phyloP scores from a whole-genome alignment of 2,888 invertebrate genomes.

The Phyllotreta striolata region DNA sequence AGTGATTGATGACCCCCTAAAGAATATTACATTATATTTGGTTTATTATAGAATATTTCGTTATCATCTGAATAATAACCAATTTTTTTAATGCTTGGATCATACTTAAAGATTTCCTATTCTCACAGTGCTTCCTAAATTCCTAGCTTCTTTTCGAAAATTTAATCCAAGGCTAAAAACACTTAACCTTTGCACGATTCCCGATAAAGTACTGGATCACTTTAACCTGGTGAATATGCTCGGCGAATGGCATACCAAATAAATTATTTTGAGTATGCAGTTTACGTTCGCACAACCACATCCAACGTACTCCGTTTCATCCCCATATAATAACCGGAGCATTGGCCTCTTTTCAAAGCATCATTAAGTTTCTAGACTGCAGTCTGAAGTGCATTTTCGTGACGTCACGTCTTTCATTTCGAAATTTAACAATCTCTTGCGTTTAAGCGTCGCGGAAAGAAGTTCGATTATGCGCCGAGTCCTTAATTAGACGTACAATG shows the following conservation, averaged over 20 bases:
- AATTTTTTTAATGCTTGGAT: too few species aligned
- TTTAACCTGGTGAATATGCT: too few species aligned
- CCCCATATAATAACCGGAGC: slow-evolving; percentile 17
- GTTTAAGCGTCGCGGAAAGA: slow-evolving; percentile 10
- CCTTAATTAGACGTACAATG: slow-evolving; percentile 18
- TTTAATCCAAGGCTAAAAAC: too few species aligned
- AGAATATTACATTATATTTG: slow-evolving; percentile 16
- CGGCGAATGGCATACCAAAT: too few species aligned
- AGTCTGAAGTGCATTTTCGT: slow-evolving; percentile 21
- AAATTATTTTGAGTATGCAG: too few species aligned
- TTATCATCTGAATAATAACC: slow-evolving; percentile 6
- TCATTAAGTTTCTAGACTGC: slow-evolving; percentile 18
- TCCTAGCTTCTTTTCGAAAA: too few species aligned
- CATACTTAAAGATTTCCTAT: too few species aligned
- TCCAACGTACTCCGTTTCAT: slow-evolving; percentile 6
- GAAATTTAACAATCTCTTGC: slow-evolving; percentile 12
- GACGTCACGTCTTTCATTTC: slow-evolving; percentile 23
- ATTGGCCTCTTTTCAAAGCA: slow-evolving; percentile 24
- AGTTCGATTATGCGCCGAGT: slow-evolving; percentile 10
- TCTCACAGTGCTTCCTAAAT: too few species aligned
- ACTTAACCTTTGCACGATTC: background rate
- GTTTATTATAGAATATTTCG: slow-evolving; percentile 7
- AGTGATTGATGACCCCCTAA: slow-evolving; percentile 21
- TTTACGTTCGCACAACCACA: too few species aligned
- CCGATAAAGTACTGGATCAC: background rate